Base-by-base conservation (phyloP, 2,888 invertebrate genomes). In the Xestobium rufovillosum region DNA sequence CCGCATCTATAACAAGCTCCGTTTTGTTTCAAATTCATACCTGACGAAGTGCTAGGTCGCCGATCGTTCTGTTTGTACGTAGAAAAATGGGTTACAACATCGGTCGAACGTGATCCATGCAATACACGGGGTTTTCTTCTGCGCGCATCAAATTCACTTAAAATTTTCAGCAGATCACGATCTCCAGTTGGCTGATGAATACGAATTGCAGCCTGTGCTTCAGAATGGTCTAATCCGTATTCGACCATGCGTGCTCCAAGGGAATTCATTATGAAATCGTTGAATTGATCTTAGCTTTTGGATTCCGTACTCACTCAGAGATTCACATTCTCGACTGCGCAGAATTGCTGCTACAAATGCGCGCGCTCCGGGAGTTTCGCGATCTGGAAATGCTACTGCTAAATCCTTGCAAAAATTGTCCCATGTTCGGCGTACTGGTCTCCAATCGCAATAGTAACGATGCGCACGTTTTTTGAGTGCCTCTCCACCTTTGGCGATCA, bases 231-330 rank as follows among this genome's bases (percentile, higher is more conserved):
- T 25, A 43, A 26, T 2, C 38, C 41, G 16, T 34, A 38, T 25
- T 42, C 41, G 23, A 42, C 34, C 43, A 46, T 46, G 16, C 42
- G 19, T 36, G 9, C 39, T 27, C 41, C 44, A 44, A 8, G 42
- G 39, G 14, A 28, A 16, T 3, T 30, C 4, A 27, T 19, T 26
- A 37, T 39, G 27, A 32, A 44, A 42, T 8, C 39, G 36, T 3
- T 27, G 28, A 11, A 42, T 39, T n/a, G 23, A 10, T 9, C 39
- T 34, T n/a, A 38, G 15, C 16, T 41, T 43, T 37, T 39, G 23
- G 14, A 26, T 43, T 3, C 41, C 43, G 33, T 45, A 45, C 13
- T 43, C 45, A 30, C 34, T 26, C 6, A 45, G 14, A 2, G 40
- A 40, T n/a, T 39, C 41, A 39, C 42, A 45, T n/a, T 42, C 32